A percentile compares a stretch with the other conserved stretches of the same genome.
phyloP scores from a whole-genome alignment of 2,113 vertebrate species.

The Tor tambroides region DNA sequence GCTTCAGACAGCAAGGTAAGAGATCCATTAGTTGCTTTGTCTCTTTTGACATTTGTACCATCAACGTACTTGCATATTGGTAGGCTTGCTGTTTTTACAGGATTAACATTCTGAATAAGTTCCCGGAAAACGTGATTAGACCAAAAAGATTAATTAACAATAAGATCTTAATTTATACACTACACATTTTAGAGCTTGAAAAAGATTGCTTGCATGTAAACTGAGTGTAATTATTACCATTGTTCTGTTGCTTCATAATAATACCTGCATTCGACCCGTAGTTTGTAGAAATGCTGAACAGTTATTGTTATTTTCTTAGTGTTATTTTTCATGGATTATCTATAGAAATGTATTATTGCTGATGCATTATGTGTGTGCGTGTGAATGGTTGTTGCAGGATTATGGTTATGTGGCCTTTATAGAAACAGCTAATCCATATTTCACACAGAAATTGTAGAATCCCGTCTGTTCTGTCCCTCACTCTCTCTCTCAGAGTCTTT shows the following conservation, averaged over 20 bases:
- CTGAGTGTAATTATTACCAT: not conserved
- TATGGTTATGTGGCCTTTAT: slow-evolving; percentile 28
- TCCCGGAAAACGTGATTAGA: not conserved
- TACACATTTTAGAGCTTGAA: not conserved
- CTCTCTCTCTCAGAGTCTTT: not conserved
- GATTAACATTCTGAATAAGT: not conserved
- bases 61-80: not conserved
- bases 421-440: slow-evolving; percentile 34
- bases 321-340: not conserved
- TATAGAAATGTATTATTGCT: not conserved
- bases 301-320: not conserved
- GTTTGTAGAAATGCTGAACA: not conserved
- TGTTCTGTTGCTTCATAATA: not conserved
- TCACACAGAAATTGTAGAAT: not conserved
- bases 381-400: slow-evolving; percentile 30
- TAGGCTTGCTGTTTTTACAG: not conserved
- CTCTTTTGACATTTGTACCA: not conserved
- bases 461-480: not conserved
- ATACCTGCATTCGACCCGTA: not conserved
- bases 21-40: not conserved
- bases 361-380: not conserved
- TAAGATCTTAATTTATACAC: not conserved
- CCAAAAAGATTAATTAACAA: not conserved
- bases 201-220: not conserved
- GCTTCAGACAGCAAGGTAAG: slow-evolving; percentile 80